phyloP scores from a whole-genome alignment of 2,888 invertebrate genomes.

The Octodonta nipae region DNA sequence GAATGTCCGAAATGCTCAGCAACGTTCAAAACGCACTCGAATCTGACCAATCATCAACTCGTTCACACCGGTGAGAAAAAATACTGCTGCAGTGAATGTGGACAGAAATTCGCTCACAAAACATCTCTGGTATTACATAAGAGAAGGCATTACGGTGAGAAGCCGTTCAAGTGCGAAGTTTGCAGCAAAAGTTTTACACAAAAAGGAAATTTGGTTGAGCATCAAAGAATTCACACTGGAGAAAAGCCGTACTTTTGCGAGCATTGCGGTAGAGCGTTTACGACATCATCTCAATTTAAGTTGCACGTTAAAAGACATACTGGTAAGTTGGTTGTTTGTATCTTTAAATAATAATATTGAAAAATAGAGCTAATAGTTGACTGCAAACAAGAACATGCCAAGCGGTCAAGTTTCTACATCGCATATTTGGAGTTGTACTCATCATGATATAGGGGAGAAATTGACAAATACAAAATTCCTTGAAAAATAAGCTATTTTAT shows the following conservation, averaged over 20 bases:
- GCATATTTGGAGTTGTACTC: too few species aligned
- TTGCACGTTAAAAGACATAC: conserved; percentile 51
- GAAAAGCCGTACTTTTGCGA: conserved; percentile 64
- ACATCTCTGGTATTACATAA: conserved; percentile 64
- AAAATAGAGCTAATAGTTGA: too few species aligned
- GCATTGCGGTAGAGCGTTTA: conserved; percentile 53
- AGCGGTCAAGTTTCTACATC: too few species aligned
- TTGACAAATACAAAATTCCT: too few species aligned
- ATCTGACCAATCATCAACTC: conserved; percentile 56
- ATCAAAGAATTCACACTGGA: conserved; percentile 61
- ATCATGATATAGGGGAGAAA: too few species aligned
- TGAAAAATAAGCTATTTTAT: too few species aligned
- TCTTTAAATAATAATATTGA: too few species aligned
- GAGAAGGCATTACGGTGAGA: conserved; percentile 55
- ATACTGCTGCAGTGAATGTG: conserved; percentile 50
- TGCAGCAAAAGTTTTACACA: conserved; percentile 65
- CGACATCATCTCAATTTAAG: conserved; percentile 59
- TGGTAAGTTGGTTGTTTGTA: conserved; percentile 28
- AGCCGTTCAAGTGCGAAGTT: conserved; percentile 52
- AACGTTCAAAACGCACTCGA: conserved; percentile 59
- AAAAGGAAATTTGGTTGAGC: conserved; percentile 64
- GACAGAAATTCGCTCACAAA: conserved; percentile 58
- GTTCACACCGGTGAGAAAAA: conserved; percentile 54
- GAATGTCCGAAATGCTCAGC: conserved; percentile 46
- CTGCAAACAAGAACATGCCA: too few species aligned